Base-by-base conservation (phyloP, 2,797 vertebrate genomes). In the Alca torda region DNA sequence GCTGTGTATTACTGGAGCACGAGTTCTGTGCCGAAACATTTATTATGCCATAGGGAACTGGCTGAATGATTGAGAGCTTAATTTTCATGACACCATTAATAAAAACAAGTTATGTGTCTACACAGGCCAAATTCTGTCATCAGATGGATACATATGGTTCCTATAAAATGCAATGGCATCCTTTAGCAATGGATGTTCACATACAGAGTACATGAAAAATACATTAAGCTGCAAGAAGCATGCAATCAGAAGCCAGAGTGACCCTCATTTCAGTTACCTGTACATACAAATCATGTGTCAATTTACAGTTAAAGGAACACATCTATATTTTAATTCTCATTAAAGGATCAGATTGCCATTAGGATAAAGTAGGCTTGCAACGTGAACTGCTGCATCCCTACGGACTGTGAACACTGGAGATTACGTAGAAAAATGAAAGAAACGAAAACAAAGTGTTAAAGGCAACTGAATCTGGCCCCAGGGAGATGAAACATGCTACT, bases 221-320 rank as follows among this genome's bases (percentile, higher is more conserved):
- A 93, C 60, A 92, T 91, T 61, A 93, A 76, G 56, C 60, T 92
- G 72, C 64, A 96, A 96, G 86, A 95, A 90, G 80, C 56, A 70
- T 20, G 63, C 86, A 94, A 95, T 92, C 95, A 96, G 92, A 91
- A 95, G 84, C 41, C 48, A 48, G 23, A 10, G 37, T 31, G 93
- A 90, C 70, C 64, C 89, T 85, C 67, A 13, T 67, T 88, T 87
- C 81, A 67, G 51, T 35, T 74, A 75, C 72, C 48, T 64, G 28
- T 56, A 92, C 12, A 7, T 54, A 89, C n/a, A 92, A 89, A 92
- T 73, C 84, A 76, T 4, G 3, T 76, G 88, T 33, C 84, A 92
- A 75, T 63, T 94, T 77, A 65, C 64, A 85, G 59, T 48, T 83
- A 80, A 75, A 95, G 64, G 72, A 84, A 51, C 63, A 91, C 68